Conservation (phyloP, 2,888 invertebrate genomes). For the Clistopyga incitator region DNA sequence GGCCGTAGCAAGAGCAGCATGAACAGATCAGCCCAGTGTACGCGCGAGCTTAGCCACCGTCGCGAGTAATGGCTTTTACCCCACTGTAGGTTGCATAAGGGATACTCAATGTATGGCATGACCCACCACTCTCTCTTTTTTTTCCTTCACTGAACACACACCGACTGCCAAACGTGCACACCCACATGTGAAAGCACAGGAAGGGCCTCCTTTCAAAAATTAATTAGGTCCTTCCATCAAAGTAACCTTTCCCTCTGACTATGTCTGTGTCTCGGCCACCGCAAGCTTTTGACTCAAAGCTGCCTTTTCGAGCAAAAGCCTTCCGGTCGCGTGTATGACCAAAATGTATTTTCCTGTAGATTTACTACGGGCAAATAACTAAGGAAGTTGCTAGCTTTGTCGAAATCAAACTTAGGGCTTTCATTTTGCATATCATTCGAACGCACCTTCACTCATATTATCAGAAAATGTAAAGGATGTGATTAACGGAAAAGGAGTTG, state of each 20-base stretch:
- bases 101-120: slow-evolving; percentile 36
- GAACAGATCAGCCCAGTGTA: slow-evolving; percentile 50
- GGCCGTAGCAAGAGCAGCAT: slow-evolving; percentile 39
- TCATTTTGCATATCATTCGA: too few relatives aligned
- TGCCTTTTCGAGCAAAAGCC: slow-evolving; percentile 15
- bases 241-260: slow-evolving; percentile 56
- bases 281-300: slow-evolving; percentile 40
- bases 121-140: slow-evolving; percentile 24
- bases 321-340: not conserved
- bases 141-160: slow-evolving; percentile 33
- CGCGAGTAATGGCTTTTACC: slow-evolving; percentile 59
- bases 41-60: slow-evolving; percentile 50
- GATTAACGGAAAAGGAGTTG: too few relatives aligned
- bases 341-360: slow-evolving; percentile 10
- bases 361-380: not conserved
- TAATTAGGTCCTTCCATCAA: slow-evolving; percentile 67
- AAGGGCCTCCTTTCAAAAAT: slow-evolving; percentile 58
- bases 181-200: slow-evolving; percentile 35
- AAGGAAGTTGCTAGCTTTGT: not conserved
- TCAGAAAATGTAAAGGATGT: too few relatives aligned
- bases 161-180: slow-evolving; percentile 13
- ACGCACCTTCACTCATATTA: too few relatives aligned
- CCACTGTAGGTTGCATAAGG: slow-evolving; percentile 7
- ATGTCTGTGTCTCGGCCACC: slow-evolving; percentile 24
- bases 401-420: too few relatives aligned